Evolutionary conservation across 2,797 vertebrate species (phyloP).

Genomic region (Sparidentex hasta): DNA sequence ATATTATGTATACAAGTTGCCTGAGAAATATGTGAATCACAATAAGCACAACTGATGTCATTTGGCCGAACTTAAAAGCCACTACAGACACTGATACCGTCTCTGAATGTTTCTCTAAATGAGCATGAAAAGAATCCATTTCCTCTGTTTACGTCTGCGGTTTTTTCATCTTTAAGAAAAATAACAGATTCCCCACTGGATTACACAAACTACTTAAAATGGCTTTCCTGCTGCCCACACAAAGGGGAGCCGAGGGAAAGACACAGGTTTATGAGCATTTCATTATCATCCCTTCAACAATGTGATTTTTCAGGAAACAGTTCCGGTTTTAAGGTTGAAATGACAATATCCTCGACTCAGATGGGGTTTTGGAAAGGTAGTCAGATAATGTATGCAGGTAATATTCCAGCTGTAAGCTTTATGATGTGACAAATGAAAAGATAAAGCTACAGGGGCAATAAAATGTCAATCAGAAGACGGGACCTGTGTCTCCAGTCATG

Average conservation of each 20-base stretch:
- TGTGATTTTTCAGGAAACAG: background rate
- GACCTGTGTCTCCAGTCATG: background rate
- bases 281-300: background rate
- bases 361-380: background rate
- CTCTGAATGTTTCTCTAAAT: constrained; percentile 62
- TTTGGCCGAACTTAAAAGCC: constrained; percentile 58
- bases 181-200: constrained; percentile 36
- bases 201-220: constrained; percentile 38
- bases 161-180: constrained; percentile 36
- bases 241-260: constrained; percentile 5
- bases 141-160: constrained; percentile 68
- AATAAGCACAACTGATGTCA: constrained; percentile 35
- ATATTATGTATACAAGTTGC: constrained; percentile 31
- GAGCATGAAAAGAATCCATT: constrained; percentile 61
- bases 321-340: background rate
- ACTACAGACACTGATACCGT: constrained; percentile 38
- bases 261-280: background rate
- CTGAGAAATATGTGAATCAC: constrained; percentile 58
- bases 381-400: background rate
- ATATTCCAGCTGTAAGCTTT: background rate
- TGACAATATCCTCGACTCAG: background rate
- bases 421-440: too few species aligned
- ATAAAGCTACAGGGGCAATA: too few species aligned
- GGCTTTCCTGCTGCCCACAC: constrained; percentile 28
- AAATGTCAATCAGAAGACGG: background rate